Evolutionary conservation across 30 jellyfish, hydroid and myxozoan genomes (phyloP).

Genomic region (Clytia hemisphaerica): DNA sequence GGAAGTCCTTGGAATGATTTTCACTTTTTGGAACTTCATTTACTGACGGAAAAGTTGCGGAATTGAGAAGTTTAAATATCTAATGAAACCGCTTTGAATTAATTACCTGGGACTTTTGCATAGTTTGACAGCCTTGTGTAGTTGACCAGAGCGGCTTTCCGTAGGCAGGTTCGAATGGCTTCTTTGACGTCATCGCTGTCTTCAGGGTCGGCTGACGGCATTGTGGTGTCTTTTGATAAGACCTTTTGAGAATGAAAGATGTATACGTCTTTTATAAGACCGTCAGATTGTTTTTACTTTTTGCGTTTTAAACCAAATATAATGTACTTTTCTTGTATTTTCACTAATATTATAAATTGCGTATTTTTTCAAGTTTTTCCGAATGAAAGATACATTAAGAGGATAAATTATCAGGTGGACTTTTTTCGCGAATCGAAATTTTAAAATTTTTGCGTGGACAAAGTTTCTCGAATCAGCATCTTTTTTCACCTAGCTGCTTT

Average conservation of each 20-base stretch:
- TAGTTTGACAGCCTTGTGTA: constrained; percentile 82
- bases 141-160: constrained; percentile 88
- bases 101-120: constrained; percentile 74
- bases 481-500: too few relatives aligned
- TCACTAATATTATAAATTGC: not conserved
- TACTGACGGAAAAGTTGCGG: too few relatives aligned
- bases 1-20: too few relatives aligned
- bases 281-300: not conserved
- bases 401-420: too few relatives aligned
- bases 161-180: constrained; percentile 69
- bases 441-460: too few relatives aligned
- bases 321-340: not conserved
- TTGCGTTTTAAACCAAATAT: not conserved
- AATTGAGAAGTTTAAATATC: not conserved
- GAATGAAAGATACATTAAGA: too few relatives aligned
- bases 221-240: constrained; percentile 51
- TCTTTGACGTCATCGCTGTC: constrained; percentile 75
- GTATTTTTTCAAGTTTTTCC: too few relatives aligned
- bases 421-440: too few relatives aligned
- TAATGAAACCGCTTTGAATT: not conserved
- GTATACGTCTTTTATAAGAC: too few relatives aligned
- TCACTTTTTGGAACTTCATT: too few relatives aligned
- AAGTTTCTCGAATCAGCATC: too few relatives aligned
- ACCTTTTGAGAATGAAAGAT: too few relatives aligned
- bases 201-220: constrained; percentile 55